Percentiles rank a stretch among this genome's conserved stretches.
These are phyloP conservation scores for Willowsia nigromaculata DNA, from an alignment of 2,888 invertebrate genomes.

Conservation along the genomic window DNA sequence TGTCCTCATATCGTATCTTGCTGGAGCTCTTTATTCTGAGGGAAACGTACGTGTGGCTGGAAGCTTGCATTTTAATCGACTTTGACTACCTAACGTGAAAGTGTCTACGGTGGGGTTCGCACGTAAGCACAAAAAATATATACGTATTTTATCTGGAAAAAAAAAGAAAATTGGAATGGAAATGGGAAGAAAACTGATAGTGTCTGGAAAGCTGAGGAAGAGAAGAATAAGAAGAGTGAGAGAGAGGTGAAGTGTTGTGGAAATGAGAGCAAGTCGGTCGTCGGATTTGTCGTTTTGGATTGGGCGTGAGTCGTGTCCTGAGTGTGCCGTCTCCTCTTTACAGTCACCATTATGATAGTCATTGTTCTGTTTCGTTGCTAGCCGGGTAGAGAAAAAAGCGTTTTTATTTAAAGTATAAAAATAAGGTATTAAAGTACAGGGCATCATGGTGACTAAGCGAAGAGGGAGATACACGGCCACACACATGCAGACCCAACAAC, in stretches of 20 bases:
- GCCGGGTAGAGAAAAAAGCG: background rate
- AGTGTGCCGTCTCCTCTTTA: background rate
- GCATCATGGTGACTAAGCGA: background rate
- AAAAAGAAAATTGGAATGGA: conserved; percentile 27
- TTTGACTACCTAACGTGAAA: conserved; percentile 30
- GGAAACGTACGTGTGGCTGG: conserved; percentile 57
- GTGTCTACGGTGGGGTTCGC: conserved; percentile 37
- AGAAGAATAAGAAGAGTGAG: conserved; percentile 8
- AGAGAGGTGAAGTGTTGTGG: conserved; percentile 31
- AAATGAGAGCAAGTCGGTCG: background rate
- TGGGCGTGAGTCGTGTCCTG: conserved; percentile 50
- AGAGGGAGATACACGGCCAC: background rate
- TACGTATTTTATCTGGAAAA: conserved; percentile 27
- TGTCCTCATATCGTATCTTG: background rate
- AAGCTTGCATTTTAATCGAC: conserved; percentile 60
- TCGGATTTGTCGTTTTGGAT: conserved; percentile 58
- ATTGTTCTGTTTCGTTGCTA: background rate
- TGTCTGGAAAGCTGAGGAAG: background rate
- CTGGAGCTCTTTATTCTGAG: background rate
- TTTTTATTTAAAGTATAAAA: conserved; percentile 13
- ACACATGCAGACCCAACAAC: background rate
- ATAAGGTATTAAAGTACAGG: background rate
- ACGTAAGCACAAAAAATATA: conserved; percentile 41
- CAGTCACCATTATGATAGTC: background rate
- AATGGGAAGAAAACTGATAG: conserved; percentile 37